These are phyloP conservation scores for Yponomeuta evonymella DNA, from an alignment of 2,888 invertebrate species.

Conservation along the genomic window DNA sequence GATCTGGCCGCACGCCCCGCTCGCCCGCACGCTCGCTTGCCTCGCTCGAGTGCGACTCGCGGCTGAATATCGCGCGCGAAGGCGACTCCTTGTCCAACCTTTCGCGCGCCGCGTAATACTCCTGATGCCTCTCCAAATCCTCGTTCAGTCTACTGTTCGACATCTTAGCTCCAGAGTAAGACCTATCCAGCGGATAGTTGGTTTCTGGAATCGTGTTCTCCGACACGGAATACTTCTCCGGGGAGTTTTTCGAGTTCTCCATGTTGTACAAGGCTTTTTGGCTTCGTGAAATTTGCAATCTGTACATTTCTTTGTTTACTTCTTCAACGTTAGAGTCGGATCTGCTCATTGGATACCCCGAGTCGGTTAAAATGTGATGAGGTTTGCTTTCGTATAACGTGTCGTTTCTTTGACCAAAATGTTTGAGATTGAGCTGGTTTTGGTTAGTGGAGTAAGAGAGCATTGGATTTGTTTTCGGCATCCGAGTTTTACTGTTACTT, in stretches of 20 bases:
- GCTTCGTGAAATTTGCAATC: constrained; percentile 68
- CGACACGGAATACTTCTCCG: constrained; percentile 55
- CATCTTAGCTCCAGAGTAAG: constrained; percentile 65
- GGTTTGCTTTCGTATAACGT: constrained; percentile 66
- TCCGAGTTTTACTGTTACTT: constrained; percentile 67
- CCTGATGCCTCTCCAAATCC: constrained; percentile 62
- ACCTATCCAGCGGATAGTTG: constrained; percentile 65
- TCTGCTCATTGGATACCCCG: constrained; percentile 65
- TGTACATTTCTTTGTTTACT: constrained; percentile 72
- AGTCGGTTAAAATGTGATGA: constrained; percentile 65
- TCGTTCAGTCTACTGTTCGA: constrained; percentile 66
- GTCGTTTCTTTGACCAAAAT: constrained; percentile 68
- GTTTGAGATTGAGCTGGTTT: constrained; percentile 63
- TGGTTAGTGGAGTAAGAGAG: constrained; percentile 71
- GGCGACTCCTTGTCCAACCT: constrained; percentile 53
- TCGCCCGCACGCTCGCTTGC: constrained; percentile 54
- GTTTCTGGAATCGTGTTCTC: constrained; percentile 60
- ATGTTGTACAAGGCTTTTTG: constrained; percentile 69
- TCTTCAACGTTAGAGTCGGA: constrained; percentile 72
- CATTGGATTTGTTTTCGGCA: constrained; percentile 78
- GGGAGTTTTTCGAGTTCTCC: constrained; percentile 61
- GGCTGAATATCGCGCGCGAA: constrained; percentile 43
- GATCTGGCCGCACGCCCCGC: constrained; percentile 46
- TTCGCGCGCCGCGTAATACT: constrained; percentile 52
- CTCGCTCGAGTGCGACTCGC: constrained; percentile 59